A percentile compares a stretch with the other conserved stretches of the same genome.
Conservation (phyloP, 2,113 vertebrate genomes). For the Gymnobelideus leadbeateri region DNA sequence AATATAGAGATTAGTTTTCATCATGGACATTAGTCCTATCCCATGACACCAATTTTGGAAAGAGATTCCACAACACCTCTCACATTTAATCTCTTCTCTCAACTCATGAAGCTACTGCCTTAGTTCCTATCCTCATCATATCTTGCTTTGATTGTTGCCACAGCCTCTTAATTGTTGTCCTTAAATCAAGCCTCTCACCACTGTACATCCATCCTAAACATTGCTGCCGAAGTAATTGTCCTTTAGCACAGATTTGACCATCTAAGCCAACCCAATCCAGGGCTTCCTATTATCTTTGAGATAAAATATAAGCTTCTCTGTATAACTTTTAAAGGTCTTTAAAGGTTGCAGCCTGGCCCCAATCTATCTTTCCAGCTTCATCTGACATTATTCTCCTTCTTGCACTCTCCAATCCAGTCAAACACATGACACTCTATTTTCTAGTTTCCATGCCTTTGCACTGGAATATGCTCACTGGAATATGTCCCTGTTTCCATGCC, state of each 20-base stretch:
- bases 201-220: neutral
- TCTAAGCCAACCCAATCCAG: neutral
- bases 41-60: neutral
- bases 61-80: neutral
- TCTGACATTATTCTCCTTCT: neutral
- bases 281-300: neutral
- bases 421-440: neutral
- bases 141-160: neutral
- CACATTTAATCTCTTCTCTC: neutral
- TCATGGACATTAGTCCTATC: neutral
- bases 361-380: neutral
- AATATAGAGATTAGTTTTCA: neutral
- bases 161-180: neutral
- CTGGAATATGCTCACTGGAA: too few relatives aligned
- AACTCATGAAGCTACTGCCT: neutral
- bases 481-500: neutral
- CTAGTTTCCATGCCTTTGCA: neutral
- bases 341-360: neutral
- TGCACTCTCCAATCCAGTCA: neutral
- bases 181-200: neutral
- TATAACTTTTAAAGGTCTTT: neutral
- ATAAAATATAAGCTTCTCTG: neutral
- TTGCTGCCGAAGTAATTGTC: neutral
- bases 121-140: neutral
- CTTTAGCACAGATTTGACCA: neutral